Evolutionary conservation across 1,140 invertebrate species (phyloP).

Genomic region (Anoplophora glabripennis): DNA sequence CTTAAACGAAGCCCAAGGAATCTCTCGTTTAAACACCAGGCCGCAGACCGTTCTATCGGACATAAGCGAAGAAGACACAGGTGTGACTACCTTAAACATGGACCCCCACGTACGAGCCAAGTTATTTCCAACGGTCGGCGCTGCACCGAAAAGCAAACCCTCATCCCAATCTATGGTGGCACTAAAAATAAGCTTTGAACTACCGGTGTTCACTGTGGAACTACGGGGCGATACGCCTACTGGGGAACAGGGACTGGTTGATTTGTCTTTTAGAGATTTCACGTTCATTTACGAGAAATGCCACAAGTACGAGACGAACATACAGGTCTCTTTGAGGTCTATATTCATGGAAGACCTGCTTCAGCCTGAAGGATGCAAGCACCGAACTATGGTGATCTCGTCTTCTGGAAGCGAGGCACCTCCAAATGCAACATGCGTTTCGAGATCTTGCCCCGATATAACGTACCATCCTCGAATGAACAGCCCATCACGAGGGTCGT

Average conservation of each 20-base stretch:
- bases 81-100: slow-evolving; percentile 56
- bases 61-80: slow-evolving; percentile 51
- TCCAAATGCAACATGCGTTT: slow-evolving; percentile 60
- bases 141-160: slow-evolving; percentile 13
- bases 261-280: slow-evolving; percentile 81
- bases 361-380: slow-evolving; percentile 63
- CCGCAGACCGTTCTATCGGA: slow-evolving; percentile 33
- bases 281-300: slow-evolving; percentile 68
- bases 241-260: slow-evolving; percentile 70
- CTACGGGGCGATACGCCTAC: slow-evolving; percentile 63
- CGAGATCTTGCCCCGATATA: slow-evolving; percentile 81
- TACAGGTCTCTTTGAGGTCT: slow-evolving; percentile 76
- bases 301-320: slow-evolving; percentile 62
- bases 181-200: slow-evolving; percentile 53
- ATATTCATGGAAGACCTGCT: slow-evolving; percentile 86
- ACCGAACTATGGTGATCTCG: slow-evolving; percentile 71
- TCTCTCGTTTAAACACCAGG: slow-evolving; percentile 22
- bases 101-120: slow-evolving; percentile 59
- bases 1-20: slow-evolving; percentile 24
- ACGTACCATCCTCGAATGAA: slow-evolving; percentile 46
- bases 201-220: slow-evolving; percentile 71
- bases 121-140: slow-evolving; percentile 41
- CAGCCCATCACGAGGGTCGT: slow-evolving; percentile 51
- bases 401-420: slow-evolving; percentile 50
- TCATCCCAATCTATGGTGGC: neutral